Evolutionary conservation across 1,140 invertebrate species (phyloP), one percentile per base, ranked within the genome.

Genomic region (Conus ventricosus): DNA sequence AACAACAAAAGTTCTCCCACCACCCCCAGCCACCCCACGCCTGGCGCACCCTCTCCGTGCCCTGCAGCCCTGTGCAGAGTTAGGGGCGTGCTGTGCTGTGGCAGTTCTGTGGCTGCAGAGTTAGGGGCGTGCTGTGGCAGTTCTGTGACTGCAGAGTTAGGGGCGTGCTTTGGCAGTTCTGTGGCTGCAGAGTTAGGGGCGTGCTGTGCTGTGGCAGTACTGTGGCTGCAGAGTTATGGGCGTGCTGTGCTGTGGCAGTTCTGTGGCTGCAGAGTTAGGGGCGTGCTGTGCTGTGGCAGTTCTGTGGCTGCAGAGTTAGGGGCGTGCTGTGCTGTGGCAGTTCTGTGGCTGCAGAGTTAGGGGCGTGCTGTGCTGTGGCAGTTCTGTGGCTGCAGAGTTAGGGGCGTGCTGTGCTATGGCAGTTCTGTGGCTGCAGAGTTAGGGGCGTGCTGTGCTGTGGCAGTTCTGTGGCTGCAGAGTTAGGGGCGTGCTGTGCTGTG

Each of bases 401-500:
- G n/a, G n/a, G n/a, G n/a, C 3, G 39, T 39, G 0, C 63, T 1
- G 63, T 71, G 1, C 63, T 71, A 1, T 15, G 63, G n/a, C 15
- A 15, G n/a, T 71, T n/a, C 15, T 39, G 39, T 39, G 39, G 39
- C 39, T 39, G 39, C 39, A 39, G 4, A 78, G 75, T 78, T 5
- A 78, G 10, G 81, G 53, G 54, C 23, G 0, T 10, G 76, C 54
- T 1, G 20, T 57, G 53, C 25, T 15, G 15, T 23, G 81, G 25
- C 81, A 83, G 55, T 83, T 83, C 81, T 20, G 15, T 8, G 81
- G 17, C 53, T 83, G 53, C 54, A n/a, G n/a, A n/a, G n/a, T n/a
- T n/a, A n/a, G n/a, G n/a, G n/a, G n/a, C 3, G 39, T 39, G 0
- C 63, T 1, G 63, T 71, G 1, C 63, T 71, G 15, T 15, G 63